Evolutionary conservation across 2,888 invertebrate genomes (phyloP).

Genomic region (Gonocerus acuteangulatus): DNA sequence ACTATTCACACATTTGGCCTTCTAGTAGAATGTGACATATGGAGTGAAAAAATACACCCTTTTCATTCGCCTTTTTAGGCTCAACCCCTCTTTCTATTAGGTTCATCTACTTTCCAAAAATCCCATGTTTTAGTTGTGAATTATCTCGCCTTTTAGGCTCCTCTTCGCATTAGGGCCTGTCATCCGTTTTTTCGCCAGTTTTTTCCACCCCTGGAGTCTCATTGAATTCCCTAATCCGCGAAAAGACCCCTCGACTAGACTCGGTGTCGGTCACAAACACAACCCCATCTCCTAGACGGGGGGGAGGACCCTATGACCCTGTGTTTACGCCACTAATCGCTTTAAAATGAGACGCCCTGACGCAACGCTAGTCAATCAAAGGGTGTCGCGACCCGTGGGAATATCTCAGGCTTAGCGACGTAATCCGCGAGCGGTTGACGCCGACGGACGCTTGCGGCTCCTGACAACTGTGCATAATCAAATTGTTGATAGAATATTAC

Average conservation of each 20-base stretch:
- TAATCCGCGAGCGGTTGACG: no score
- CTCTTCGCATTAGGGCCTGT: neutral
- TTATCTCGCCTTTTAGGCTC: neutral
- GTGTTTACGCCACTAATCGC: constrained; percentile 18
- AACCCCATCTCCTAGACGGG: neutral
- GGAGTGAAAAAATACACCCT: no score
- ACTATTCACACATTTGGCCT: no score
- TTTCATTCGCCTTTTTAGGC: no score
- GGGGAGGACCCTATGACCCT: neutral
- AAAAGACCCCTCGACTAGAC: no score
- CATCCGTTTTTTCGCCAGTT: neutral
- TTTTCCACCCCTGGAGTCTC: neutral
- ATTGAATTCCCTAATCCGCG: no score
- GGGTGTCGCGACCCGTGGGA: constrained; percentile 1
- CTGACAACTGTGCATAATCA: no score
- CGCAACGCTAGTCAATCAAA: neutral
- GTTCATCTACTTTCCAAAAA: no score
- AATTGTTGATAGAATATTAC: no score
- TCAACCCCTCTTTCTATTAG: no score
- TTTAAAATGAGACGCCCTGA: constrained; percentile 16
- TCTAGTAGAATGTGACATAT: no score
- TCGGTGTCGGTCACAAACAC: neutral
- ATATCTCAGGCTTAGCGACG: neutral
- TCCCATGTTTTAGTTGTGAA: neutral
- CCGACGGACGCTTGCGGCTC: no score